Conservation (phyloP, 2,797 vertebrate species). For the Hirundo rustica region DNA sequence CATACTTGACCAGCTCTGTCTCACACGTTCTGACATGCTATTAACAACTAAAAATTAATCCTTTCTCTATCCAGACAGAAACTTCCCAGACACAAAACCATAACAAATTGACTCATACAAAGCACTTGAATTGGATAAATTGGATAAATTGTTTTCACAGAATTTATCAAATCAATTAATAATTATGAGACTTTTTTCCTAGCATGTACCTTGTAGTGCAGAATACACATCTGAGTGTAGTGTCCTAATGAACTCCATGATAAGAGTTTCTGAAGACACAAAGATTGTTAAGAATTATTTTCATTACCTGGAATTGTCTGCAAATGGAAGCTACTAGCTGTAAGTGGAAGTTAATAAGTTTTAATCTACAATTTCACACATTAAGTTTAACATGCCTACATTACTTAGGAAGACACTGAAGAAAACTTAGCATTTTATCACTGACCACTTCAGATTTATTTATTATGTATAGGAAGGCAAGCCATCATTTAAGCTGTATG, state of each 20-base stretch:
- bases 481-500: neutral
- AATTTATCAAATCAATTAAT: neutral
- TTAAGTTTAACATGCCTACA: neutral
- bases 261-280: neutral
- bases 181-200: neutral
- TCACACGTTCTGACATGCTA: neutral
- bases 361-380: neutral
- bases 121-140: neutral
- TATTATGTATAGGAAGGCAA: neutral
- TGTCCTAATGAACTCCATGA: neutral
- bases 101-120: neutral
- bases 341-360: neutral
- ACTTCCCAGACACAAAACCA: neutral
- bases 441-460: neutral
- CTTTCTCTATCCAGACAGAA: neutral
- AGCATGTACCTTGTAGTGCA: neutral
- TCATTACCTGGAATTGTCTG: neutral
- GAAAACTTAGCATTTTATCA: neutral
- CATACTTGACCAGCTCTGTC: neutral
- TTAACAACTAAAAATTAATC: neutral
- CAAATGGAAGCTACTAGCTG: neutral
- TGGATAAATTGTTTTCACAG: neutral
- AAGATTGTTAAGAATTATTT: neutral
- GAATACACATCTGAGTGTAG: neutral
- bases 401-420: neutral